phyloP scores from a whole-genome alignment of 2,797 vertebrate species.

The Rhynchotus rufescens region DNA sequence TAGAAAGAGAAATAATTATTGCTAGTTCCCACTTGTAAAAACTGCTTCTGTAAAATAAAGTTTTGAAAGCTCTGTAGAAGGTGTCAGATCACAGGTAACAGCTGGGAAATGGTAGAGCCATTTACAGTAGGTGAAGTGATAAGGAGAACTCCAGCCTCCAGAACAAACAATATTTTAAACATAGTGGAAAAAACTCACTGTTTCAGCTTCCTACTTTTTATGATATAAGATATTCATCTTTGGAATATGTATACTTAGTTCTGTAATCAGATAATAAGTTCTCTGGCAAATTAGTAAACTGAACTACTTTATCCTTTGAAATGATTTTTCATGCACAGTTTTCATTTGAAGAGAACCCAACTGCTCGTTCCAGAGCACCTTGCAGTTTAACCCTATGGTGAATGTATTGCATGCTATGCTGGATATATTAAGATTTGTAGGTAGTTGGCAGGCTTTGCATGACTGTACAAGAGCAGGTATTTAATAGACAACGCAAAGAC shows the following conservation, averaged over 20 bases:
- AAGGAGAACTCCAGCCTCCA: not conserved
- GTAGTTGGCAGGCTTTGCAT: not conserved
- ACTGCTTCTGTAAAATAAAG: not conserved
- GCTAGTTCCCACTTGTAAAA: not conserved
- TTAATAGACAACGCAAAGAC: not conserved
- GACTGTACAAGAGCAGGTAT: not conserved
- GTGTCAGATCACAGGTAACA: not conserved
- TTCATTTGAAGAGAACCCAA: not conserved
- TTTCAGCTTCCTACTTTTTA: not conserved
- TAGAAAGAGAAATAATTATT: not conserved
- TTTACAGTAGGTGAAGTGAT: not conserved
- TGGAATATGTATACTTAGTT: not conserved
- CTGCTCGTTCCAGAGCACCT: not conserved
- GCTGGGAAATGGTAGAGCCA: not conserved
- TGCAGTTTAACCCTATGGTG: not conserved
- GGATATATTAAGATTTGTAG: not conserved
- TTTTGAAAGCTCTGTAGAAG: not conserved
- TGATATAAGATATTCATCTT: not conserved
- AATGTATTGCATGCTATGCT: not conserved
- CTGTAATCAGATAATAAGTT: not conserved
- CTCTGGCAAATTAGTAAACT: not conserved
- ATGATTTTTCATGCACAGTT: not conserved
- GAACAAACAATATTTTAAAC: not conserved
- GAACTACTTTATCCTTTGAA: not conserved
- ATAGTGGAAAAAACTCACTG: not conserved